Evolutionary conservation across 2,113 vertebrate species (phyloP).

Genomic region (Carollia perspicillata): DNA sequence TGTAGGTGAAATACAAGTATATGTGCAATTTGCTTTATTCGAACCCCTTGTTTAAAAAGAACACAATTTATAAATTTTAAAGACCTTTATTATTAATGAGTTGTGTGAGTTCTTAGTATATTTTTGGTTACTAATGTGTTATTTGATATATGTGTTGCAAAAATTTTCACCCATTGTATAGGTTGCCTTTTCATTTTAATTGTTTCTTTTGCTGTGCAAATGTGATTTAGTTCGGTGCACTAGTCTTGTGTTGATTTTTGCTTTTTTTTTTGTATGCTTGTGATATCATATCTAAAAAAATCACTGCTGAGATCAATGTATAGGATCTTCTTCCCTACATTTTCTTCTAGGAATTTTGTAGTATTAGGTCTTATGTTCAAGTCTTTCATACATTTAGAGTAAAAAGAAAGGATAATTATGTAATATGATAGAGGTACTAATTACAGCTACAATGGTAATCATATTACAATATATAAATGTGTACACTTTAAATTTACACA

Average conservation of each 20-base stretch:
- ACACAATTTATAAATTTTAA: not conserved
- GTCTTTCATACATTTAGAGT: not conserved
- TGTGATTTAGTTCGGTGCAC: not conserved
- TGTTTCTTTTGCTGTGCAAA: not conserved
- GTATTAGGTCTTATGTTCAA: not conserved
- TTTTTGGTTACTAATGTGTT: not conserved
- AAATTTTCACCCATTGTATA: not conserved
- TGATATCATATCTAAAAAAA: not conserved
- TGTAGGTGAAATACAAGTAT: not conserved
- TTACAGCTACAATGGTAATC: not conserved
- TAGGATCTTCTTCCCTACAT: not conserved
- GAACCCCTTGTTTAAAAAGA: not conserved
- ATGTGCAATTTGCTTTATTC: not conserved
- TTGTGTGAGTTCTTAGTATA: not conserved
- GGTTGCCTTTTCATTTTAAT: not conserved
- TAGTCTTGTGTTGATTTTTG: not conserved
- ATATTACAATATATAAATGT: not conserved
- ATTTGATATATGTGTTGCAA: not conserved
- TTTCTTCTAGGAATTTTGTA: not conserved
- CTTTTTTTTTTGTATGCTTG: not conserved
- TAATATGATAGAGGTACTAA: not conserved
- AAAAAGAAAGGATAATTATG: not conserved
- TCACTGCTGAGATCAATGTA: not conserved
- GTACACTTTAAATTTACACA: not conserved
- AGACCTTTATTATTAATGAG: not conserved